These are phyloP conservation scores for Neofelis nebulosa DNA, from an alignment of 2,113 vertebrate genomes.

Conservation along the genomic window DNA sequence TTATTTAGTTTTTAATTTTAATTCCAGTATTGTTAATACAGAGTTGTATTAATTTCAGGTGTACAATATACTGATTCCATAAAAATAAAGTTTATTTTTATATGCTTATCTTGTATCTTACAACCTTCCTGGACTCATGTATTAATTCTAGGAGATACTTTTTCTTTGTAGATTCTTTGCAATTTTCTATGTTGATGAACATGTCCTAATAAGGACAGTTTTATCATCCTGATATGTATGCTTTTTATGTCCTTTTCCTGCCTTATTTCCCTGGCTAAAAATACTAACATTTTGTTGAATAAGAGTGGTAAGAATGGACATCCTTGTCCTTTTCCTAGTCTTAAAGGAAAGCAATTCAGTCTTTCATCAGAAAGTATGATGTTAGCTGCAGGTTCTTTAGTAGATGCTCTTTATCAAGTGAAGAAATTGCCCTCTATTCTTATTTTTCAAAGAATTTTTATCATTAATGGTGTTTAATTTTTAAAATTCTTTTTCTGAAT, in stretches of 20 bases:
- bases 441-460: background rate
- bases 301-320: background rate
- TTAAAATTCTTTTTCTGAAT: background rate
- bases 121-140: background rate
- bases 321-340: background rate
- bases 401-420: background rate
- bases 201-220: background rate
- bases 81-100: background rate
- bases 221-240: background rate
- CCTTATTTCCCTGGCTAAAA: background rate
- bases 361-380: background rate
- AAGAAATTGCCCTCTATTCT: background rate
- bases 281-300: background rate
- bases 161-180: background rate
- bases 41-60: background rate
- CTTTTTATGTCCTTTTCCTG: background rate
- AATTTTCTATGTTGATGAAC: background rate
- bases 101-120: background rate
- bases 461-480: background rate
- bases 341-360: background rate
- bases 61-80: background rate
- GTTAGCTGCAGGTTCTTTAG: background rate
- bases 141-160: background rate
- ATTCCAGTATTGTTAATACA: background rate
- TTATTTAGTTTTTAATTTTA: background rate